phyloP scores from a whole-genome alignment of 1,140 invertebrate genomes.

The Archivesica marissinica region DNA sequence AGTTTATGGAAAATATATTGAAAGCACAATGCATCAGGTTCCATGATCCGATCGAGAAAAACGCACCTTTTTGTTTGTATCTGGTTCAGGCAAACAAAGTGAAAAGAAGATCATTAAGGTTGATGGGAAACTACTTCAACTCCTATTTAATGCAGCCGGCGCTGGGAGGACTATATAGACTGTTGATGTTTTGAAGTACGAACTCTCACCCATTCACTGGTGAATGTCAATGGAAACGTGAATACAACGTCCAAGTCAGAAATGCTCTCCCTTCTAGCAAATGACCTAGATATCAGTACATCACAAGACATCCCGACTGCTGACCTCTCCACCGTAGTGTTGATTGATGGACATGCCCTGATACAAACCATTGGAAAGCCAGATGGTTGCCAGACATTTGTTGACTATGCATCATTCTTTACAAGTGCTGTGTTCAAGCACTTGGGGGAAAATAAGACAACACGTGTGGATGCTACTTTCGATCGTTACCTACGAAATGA shows the following conservation, averaged over 20 bases:
- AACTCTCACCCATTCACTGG: background rate
- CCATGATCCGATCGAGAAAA: background rate
- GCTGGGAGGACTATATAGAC: background rate
- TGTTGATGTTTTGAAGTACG: slow-evolving; percentile 10
- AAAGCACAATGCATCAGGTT: background rate
- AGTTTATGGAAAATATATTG: background rate
- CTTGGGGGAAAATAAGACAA: background rate
- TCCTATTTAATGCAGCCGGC: slow-evolving; percentile 27
- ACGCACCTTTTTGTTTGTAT: background rate
- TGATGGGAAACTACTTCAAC: slow-evolving; percentile 19
- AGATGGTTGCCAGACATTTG: slow-evolving; percentile 6
- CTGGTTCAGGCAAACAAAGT: background rate
- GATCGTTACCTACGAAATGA: slow-evolving; percentile 12
- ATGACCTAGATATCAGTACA: background rate
- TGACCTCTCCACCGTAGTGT: background rate
- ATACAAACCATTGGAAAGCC: slow-evolving; percentile 12
- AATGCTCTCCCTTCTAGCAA: background rate
- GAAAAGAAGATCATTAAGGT: background rate
- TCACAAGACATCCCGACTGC: background rate
- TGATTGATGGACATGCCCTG: slow-evolving; percentile 27
- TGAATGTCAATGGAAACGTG: background rate
- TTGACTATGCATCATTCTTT: background rate
- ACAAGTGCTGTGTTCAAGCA: background rate
- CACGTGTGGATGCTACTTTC: background rate
- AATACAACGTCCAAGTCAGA: slow-evolving; percentile 7